Percentiles rank a stretch among this genome's conserved stretches.
These are phyloP conservation scores for Pseudomyrmex gracilis DNA, from an alignment of 1,140 invertebrate genomes.

Conservation along the genomic window DNA sequence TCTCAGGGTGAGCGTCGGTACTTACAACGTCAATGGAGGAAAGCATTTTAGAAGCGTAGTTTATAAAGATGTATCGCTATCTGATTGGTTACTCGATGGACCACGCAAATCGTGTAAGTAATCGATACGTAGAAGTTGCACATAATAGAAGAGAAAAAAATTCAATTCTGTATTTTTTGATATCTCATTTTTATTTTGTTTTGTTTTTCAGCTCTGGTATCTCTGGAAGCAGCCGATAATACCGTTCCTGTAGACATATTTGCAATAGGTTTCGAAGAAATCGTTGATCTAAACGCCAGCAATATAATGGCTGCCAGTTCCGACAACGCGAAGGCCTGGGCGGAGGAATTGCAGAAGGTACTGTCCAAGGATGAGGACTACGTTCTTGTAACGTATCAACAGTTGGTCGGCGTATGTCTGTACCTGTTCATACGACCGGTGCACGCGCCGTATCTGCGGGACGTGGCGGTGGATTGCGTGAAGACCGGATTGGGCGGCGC, in stretches of 20 bases:
- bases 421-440: constrained; percentile 97
- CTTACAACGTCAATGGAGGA: constrained; percentile 99
- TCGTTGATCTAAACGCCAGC: constrained; percentile 99
- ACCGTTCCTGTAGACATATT: constrained; percentile 94
- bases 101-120: constrained; percentile 84
- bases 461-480: constrained; percentile 97
- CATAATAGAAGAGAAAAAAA: not conserved
- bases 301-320: constrained; percentile 99
- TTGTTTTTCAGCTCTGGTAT: constrained; percentile 85
- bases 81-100: constrained; percentile 97
- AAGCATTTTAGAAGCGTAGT: constrained; percentile 99
- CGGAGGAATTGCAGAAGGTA: constrained; percentile 96
- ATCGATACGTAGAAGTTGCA: not conserved
- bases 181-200: constrained; percentile 8
- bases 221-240: constrained; percentile 85
- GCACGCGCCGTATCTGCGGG: constrained; percentile 94
- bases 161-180: not conserved
- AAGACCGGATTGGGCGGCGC: constrained; percentile 99
- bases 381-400: constrained; percentile 96
- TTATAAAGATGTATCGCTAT: constrained; percentile 96
- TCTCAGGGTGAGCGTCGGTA: constrained; percentile 95
- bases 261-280: constrained; percentile 99
- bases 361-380: constrained; percentile 95
- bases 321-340: constrained; percentile 98
- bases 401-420: constrained; percentile 98